Evolutionary conservation across 2,113 vertebrate species (phyloP), one percentile per base, ranked within the genome.

Genomic region (Puffinus mauretanicus): DNA sequence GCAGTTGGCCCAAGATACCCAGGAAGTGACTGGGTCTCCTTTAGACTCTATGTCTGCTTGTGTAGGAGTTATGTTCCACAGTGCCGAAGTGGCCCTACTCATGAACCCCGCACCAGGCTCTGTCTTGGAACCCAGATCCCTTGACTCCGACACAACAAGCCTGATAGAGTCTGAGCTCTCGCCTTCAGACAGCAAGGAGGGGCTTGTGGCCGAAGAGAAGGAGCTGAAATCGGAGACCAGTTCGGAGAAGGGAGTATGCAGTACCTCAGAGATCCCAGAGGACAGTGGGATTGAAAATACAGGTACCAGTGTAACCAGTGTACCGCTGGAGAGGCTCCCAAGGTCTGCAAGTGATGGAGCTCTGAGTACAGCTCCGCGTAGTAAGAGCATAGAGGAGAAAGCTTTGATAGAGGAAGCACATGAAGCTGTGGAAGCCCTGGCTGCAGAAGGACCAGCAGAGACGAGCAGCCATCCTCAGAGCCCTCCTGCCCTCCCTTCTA

Each of bases 61-160:
- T 44, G 90, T 99, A 30, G 99, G 99, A 16, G 90, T 99, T 36
- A 64, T 99, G 65, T 95, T 99, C 81, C 98, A 98, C 34, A 98
- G 98, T 0, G 97, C 98, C 3, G 99, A 99, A 88, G 72, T 99
- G 90, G 98, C 98, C 60, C 97, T 99, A 9, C 98, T 99, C 83
- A 98, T 99, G 97, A 98, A 98, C 22, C 98, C 99, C 3, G 84
- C 95, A 6, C 73, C 96, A 21, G 95, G 94, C 1, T 94, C 98
- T 32, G 86, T 82, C 1, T 87, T 96, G 25, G 98, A 98, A 15
- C 94, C 96, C 18, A 98, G 97, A n/a, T 99, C 98, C n/a, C 98
- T 98, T 18, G 99, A 98, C 80, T 99, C 99, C 0, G 99, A 99
- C 86, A 99, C 98, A 67, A 99, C 98, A 36, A 99, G 99, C 97